phyloP scores from a whole-genome alignment of 92 coral and sea anemone genomes.

The Metridium senile region DNA sequence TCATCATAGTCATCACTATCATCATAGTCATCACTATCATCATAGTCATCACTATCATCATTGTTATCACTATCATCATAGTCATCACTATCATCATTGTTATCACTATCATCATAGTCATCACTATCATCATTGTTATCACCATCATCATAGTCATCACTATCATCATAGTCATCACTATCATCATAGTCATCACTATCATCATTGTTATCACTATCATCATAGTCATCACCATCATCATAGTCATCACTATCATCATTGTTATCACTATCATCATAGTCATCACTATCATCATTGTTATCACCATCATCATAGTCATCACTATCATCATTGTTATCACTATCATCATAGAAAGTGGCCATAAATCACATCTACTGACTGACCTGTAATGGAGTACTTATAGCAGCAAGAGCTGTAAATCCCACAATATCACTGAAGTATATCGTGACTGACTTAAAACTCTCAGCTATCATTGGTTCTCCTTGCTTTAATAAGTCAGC shows the following conservation, averaged over 20 bases:
- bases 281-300: background rate
- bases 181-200: background rate
- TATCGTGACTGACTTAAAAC: slow-evolving; percentile 64
- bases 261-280: too few relatives aligned
- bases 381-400: slow-evolving; percentile 73
- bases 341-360: too few relatives aligned
- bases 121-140: background rate
- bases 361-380: background rate
- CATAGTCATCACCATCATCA: too few relatives aligned
- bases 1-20: background rate
- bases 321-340: background rate
- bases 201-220: background rate
- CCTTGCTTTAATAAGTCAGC: slow-evolving; percentile 75
- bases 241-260: background rate
- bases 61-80: background rate
- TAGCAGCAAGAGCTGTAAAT: slow-evolving; percentile 73
- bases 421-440: slow-evolving; percentile 81
- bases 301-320: too few relatives aligned
- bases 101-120: too few relatives aligned
- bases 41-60: background rate
- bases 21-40: background rate
- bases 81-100: background rate
- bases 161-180: background rate
- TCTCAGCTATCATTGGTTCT: slow-evolving; percentile 68
- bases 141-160: too few relatives aligned